phyloP scores from a whole-genome alignment of 2,797 vertebrate species.

The Scarus forsteni region DNA sequence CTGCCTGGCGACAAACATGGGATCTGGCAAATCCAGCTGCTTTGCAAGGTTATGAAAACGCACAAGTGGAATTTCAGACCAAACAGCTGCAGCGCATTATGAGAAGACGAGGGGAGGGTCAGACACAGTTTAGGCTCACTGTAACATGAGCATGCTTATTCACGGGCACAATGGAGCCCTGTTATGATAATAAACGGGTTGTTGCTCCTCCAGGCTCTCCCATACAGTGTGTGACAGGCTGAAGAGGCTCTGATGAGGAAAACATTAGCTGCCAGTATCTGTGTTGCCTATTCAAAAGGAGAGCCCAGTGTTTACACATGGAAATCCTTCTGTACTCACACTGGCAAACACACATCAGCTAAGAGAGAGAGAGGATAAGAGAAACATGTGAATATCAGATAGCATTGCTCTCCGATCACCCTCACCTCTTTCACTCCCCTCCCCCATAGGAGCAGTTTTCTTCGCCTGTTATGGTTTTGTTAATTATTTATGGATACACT shows the following conservation, averaged over 20 bases:
- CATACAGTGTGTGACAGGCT: conserved; percentile 58
- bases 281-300: conserved; percentile 71
- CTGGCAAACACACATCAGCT: conserved; percentile 73
- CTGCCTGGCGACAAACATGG: too few relatives aligned
- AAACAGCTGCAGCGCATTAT: conserved; percentile 15
- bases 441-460: conserved; percentile 44
- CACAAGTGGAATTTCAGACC: conserved; percentile 20
- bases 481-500: conserved; percentile 53
- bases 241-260: conserved; percentile 69
- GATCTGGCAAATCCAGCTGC: too few relatives aligned
- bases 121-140: conserved; percentile 68
- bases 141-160: conserved; percentile 61
- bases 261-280: conserved; percentile 77
- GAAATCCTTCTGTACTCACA: conserved; percentile 67
- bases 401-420: conserved; percentile 34
- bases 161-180: conserved; percentile 62
- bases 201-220: conserved; percentile 49
- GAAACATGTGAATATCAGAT: conserved; percentile 57
- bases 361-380: conserved; percentile 34
- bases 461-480: conserved; percentile 51
- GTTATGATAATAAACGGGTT: conserved; percentile 63
- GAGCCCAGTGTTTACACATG: conserved; percentile 68
- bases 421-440: conserved; percentile 54
- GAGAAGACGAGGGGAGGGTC: conserved; percentile 71
- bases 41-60: neutral